Evolutionary conservation across 2,797 vertebrate species (phyloP), one percentile per base, ranked within the genome.

Genomic region (Mareca strepera): DNA sequence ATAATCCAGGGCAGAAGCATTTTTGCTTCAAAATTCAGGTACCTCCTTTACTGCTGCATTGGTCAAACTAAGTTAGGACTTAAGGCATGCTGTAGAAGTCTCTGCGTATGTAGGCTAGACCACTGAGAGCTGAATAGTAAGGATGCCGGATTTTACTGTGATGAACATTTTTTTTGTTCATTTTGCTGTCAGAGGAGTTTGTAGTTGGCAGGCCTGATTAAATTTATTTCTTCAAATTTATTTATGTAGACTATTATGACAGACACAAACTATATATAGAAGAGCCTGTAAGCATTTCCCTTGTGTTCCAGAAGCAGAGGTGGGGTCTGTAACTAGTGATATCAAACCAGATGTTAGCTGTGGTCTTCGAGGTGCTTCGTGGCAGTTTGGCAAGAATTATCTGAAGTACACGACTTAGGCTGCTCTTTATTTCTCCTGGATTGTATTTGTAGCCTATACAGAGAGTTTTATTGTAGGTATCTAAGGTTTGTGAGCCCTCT

Each of bases 201-300:
- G 67, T 70, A 62, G 74, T 72, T 83, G 82, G n/a, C 70, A 23
- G 44, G n/a, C 29, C 55, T 88, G 70, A 64, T 80, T 73, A 87
- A 84, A 81, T 90, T 81, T 73, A 75, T 69, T 87, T 80, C 64
- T 92, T 94, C 69, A 82, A 14, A 48, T 88, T 67, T 86, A 80
- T 87, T 87, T 90, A 39, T 85, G 60, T 81, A 69, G 37, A 48
- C 80, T 84, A 55, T 81, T 68, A 50, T 35, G 70, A 81, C 80
- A 90, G 86, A 58, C 43, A 48, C 37, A 63, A 63, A 26, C 83
- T 92, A 76, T 90, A 76, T 79, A 87, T 72, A 92, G 79, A 90
- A 87, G 72, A 92, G 64, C 31, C 33, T 63, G 88, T 91, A 85
- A 91, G 78, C 56, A 37, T 64, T 66, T 90, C 29, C 23, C 28